Conservation (phyloP, 2,888 invertebrate species). For the Nemoura dubitans region DNA sequence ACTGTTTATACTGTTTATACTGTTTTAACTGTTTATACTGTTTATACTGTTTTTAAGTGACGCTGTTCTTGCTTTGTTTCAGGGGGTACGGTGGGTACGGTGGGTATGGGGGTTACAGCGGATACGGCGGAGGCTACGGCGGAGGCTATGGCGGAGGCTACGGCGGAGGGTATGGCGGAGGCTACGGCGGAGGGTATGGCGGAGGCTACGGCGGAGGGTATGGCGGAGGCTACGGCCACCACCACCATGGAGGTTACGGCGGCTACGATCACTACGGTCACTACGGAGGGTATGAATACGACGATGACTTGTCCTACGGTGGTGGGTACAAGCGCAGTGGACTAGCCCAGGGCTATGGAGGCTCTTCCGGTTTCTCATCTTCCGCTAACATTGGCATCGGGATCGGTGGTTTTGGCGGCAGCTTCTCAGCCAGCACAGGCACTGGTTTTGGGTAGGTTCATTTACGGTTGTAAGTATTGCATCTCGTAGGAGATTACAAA, state of each 20-base stretch:
- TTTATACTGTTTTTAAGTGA: too few relatives aligned
- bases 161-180: slow-evolving; percentile 27
- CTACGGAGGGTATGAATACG: slow-evolving; percentile 27
- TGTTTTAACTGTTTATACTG: too few relatives aligned
- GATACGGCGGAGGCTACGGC: background rate
- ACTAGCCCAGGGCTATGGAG: background rate
- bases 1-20: too few relatives aligned
- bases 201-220: slow-evolving; percentile 27
- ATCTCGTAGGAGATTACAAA: background rate
- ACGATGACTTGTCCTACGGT: background rate
- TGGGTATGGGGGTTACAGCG: background rate
- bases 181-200: slow-evolving; percentile 29
- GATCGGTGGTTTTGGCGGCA: background rate
- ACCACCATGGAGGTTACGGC: slow-evolving; percentile 26
- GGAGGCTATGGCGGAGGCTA: slow-evolving; percentile 21
- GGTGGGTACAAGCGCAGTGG: background rate
- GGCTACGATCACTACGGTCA: background rate
- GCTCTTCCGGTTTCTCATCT: background rate
- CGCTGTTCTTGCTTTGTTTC: background rate
- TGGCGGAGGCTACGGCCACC: background rate
- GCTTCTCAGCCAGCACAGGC: background rate
- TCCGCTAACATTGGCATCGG: background rate
- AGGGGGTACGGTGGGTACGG: background rate
- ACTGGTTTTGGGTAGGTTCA: slow-evolving; percentile 1
- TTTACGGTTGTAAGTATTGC: background rate